Base-by-base conservation (phyloP, 2,888 invertebrate genomes). In the Trissolcus brochymenae region DNA sequence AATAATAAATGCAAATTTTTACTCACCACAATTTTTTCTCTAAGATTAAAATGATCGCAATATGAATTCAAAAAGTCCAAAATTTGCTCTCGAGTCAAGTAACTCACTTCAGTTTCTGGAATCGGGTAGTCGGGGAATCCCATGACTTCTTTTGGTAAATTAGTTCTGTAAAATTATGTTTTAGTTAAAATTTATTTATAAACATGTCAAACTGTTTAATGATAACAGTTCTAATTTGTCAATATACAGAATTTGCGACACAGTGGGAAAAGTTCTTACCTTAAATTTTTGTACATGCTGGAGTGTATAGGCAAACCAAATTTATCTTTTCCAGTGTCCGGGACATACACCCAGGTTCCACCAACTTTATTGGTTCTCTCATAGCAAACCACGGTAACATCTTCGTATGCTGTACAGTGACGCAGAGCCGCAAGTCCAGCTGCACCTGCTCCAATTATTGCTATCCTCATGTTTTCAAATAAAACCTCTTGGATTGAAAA, bases 81-180 rank as follows among this genome's bases (percentile, higher is more conserved):
- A 87, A 96, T 94, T 78, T 95, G 93, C 59, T 92, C 91, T 19
- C 95, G 94, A 0, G 92, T 91, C 1, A 96, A 90, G 84, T 95
- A 96, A 0, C 96, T 96, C 82, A 91, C 92, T 6, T 93, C 90
- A 80, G 92, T 92, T 68, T 93, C 91, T 0, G 94, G 93, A 74
- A 96, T 94, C 0, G 94, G 94, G 89, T 94, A 96, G 86, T 96
- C 97, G 0, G 96, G 95, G 87, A 93, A 97, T 0, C 95, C 95
- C 98, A 98, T 98, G 2, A 96, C 92, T 90, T 98, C 96, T 87
- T 97, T 97, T 0, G 98, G 98, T 9, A 98, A 91, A 89, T 98
- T 98, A 0, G 97, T 97, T 84, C 97, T 97, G 90, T 50, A 53
- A 41, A 16, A 14, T 29, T 16, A 41, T 17, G 16, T 56, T 19